A percentile compares a stretch with the other conserved stretches of the same genome.
phyloP scores from a whole-genome alignment of 2,888 invertebrate species.

The Amblyteles armatorius region DNA sequence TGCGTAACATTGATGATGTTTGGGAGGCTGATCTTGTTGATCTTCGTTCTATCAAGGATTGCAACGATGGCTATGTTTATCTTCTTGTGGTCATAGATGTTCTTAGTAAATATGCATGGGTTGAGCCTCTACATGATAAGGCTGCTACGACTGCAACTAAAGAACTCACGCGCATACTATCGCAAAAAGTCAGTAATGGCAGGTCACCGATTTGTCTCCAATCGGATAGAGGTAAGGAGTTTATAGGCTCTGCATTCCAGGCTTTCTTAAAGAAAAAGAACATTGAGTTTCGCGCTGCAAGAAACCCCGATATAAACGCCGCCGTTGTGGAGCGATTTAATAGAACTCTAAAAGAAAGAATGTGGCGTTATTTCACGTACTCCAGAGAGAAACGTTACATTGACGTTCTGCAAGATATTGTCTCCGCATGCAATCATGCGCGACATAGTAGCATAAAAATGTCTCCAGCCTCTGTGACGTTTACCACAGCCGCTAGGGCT shows the following conservation, averaged over 20 bases:
- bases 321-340: neutral
- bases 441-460: conserved; percentile 36
- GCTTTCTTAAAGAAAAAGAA: neutral
- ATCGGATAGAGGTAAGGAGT: neutral
- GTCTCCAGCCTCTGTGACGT: conserved; percentile 52
- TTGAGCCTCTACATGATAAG: no score
- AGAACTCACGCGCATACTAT: no score
- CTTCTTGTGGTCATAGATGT: no score
- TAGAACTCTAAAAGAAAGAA: no score
- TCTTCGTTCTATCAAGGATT: no score
- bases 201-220: neutral
- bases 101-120: no score
- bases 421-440: conserved; percentile 37
- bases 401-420: conserved; percentile 37
- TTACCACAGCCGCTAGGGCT: conserved; percentile 43
- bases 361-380: conserved; percentile 23
- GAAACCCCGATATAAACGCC: conserved; percentile 6
- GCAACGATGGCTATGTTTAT: no score
- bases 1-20: no score
- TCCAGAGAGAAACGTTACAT: conserved; percentile 38
- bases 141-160: no score
- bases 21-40: no score
- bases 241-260: neutral
- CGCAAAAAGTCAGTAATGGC: no score
- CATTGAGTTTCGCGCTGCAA: conserved; percentile 10